Evolutionary conservation across 2,888 invertebrate species (phyloP).

Genomic region (Eupithecia insigniata): DNA sequence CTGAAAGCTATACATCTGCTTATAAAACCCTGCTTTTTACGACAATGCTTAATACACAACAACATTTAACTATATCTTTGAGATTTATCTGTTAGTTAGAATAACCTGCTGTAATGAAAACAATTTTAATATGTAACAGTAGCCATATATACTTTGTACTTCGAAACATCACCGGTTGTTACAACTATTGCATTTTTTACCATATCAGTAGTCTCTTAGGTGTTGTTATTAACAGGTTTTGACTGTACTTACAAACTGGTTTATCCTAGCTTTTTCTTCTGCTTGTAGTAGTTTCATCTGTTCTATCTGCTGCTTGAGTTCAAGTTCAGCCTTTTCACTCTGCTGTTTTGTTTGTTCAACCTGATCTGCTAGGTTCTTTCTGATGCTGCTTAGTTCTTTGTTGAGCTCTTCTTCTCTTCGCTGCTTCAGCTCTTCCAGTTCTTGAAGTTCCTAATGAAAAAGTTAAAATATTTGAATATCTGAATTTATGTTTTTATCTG

Average conservation of each 20-base stretch:
- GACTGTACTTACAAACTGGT: constrained; percentile 61
- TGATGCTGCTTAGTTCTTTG: constrained; percentile 68
- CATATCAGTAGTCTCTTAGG: not conserved
- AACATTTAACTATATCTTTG: no score
- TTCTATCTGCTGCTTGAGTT: constrained; percentile 66
- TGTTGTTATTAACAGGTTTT: not conserved
- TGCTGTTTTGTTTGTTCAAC: constrained; percentile 74
- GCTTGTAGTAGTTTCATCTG: constrained; percentile 69
- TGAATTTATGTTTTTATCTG: not conserved
- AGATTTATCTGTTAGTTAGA: no score
- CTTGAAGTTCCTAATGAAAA: constrained; percentile 65
- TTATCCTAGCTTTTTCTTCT: constrained; percentile 70
- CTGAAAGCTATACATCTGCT: no score
- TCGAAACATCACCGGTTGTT: no score
- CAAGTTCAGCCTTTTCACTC: constrained; percentile 62
- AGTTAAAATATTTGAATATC: not conserved
- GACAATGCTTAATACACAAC: no score
- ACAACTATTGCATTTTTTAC: no score
- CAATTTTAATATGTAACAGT: no score
- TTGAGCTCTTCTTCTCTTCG: constrained; percentile 68
- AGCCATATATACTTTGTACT: no score
- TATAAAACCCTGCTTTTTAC: no score
- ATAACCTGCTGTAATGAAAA: no score
- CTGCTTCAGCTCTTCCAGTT: constrained; percentile 67
- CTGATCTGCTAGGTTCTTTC: constrained; percentile 67